Evolutionary conservation across 2,888 invertebrate species (phyloP), one percentile per base, ranked within the genome.

Genomic region (Busseola fusca): DNA sequence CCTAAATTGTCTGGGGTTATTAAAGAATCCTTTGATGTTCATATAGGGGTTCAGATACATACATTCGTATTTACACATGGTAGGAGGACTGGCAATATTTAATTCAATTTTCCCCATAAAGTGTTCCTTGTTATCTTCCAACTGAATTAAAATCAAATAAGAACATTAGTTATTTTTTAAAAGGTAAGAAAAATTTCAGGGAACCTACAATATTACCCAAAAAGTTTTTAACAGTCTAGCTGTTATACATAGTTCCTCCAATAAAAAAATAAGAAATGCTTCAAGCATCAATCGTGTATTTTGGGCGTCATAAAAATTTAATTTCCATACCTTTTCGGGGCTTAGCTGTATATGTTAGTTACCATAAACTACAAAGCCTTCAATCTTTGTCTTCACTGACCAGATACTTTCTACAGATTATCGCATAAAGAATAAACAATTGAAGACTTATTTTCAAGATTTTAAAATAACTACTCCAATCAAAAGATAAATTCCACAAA

Each of bases 1-100:
- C 68, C 66, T 81, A 81, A 79, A 74, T 78, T 78, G 65, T 57
- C 63, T 54, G 30, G 59, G 48, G n/a, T 66, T 57, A 73, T 64
- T 64, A 74, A 40, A 40, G 64, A 66, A 67, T 76, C 71, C 66
- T 66, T 64, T 71, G 40, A 60, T 59, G 56, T 60, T 57, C 16
- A 25, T 21, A 21, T 14, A 30, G 21, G 10, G 14, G 21, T 42
- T 42, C 21, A 48, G 18, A 50, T 40, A 42, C n/a, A n/a, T n/a
- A n/a, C 40, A 34, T 50, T 76, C 42, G n/a, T 57, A 21, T 50
- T 67, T 40, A 64, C 52, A 40, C 48, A 48, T 64, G 65, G 37
- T 56, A 40, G 21, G 25, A 48, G 7, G 1, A 42, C 7, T 64
- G 52, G 63, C 56, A 64, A 68, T 54, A 37, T 58, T 73, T 68